phyloP scores from a whole-genome alignment of 2,888 invertebrate species.

The Phaedon cochleariae region DNA sequence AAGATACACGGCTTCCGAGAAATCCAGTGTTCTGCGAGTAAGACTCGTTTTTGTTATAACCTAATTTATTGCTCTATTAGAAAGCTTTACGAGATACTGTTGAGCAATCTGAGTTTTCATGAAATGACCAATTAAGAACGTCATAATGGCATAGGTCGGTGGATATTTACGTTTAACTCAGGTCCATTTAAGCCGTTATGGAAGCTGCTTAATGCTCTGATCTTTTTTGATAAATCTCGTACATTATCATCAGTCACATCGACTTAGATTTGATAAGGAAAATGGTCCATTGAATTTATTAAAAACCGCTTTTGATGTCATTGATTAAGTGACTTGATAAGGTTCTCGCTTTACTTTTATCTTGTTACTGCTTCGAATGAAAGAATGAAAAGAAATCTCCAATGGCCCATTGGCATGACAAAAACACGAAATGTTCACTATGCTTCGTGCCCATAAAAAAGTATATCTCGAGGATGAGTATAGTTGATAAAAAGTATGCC shows the following conservation, averaged over 20 bases:
- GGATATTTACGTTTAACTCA: constrained; percentile 12
- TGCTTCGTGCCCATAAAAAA: no score
- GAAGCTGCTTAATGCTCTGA: not conserved
- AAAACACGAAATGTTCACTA: no score
- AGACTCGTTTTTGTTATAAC: constrained; percentile 40
- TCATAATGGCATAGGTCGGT: constrained; percentile 25
- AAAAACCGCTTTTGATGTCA: not conserved
- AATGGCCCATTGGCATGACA: no score
- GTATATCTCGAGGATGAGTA: no score
- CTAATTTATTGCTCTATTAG: constrained; percentile 48
- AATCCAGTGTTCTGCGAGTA: constrained; percentile 19
- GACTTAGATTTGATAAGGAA: not conserved
- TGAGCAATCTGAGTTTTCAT: constrained; percentile 41
- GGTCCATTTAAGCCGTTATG: not conserved
- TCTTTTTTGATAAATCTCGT: not conserved
- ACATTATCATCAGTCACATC: not conserved
- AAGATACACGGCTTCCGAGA: constrained; percentile 24
- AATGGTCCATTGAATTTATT: not conserved
- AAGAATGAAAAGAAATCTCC: not conserved
- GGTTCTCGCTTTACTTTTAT: not conserved
- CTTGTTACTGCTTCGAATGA: not conserved
- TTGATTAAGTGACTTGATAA: not conserved
- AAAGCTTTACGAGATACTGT: constrained; percentile 39
- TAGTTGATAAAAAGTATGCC: no score
- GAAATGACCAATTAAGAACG: constrained; percentile 48